These are phyloP conservation scores for Cathartes aura DNA, from an alignment of 2,113 vertebrate genomes.

Conservation along the genomic window DNA sequence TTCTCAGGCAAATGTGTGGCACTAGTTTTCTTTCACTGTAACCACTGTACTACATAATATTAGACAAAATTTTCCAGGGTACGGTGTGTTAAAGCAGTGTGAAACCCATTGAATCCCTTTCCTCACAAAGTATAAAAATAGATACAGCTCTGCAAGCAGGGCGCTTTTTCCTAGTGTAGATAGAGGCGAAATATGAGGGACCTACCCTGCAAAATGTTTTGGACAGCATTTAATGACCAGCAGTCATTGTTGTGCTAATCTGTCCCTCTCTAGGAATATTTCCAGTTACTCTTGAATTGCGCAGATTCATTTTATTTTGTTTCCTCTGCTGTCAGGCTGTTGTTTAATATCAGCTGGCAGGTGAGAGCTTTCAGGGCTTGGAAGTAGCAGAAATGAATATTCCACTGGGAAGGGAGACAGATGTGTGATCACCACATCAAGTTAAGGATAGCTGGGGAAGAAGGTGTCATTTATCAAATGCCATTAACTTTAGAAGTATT, in stretches of 20 bases:
- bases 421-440: not conserved
- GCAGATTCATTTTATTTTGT: not conserved
- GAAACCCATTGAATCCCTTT: not conserved
- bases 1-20: not conserved
- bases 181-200: not conserved
- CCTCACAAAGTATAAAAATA: not conserved
- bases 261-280: conserved; percentile 11
- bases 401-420: not conserved
- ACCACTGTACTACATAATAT: not conserved
- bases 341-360: conserved; percentile 20
- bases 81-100: not conserved
- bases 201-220: not conserved
- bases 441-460: not conserved
- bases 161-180: not conserved
- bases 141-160: not conserved
- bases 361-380: not conserved
- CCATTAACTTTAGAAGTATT: conserved; percentile 23
- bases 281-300: not conserved
- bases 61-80: not conserved
- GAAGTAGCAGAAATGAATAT: conserved; percentile 24
- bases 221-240: not conserved
- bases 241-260: conserved; percentile 4
- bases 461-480: not conserved
- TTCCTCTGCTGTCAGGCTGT: conserved; percentile 24
- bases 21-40: not conserved